Base-by-base conservation (phyloP, 1,140 invertebrate species). In the Sitophilus oryzae region DNA sequence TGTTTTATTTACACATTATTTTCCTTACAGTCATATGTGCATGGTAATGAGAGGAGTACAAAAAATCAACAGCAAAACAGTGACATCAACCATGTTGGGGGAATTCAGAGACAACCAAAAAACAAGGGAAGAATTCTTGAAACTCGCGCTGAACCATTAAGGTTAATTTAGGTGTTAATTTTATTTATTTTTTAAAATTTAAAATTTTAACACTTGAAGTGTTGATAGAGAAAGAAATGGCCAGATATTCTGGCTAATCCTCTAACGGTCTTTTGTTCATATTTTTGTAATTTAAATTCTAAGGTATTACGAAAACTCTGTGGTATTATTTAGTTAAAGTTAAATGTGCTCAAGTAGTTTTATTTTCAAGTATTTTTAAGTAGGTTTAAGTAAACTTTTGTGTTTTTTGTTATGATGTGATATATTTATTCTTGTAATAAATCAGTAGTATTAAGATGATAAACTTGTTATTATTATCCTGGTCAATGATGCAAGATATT, bases 21-120 rank as follows among this genome's bases (percentile, higher is more conserved):
- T 36, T 67, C 45, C 64, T 79, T 82, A 34, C 77, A 98, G 94
- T 20, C 96, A 98, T 75, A 98, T 99, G 96, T 99, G 96, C 71
- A 99, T 99, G 96, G 94, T 99, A 14, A 99, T 99, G 96, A 74
- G 96, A 56, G 97, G 97, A 9, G 96, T 99, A 0, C 96, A 99
- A 76, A 99, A 99, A 76, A 91, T 97, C 61, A 98, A 97, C 79
- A 95, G 93, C 73, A 96, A 96, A 78, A 98, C 97, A 0, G 88
- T 97, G 1, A 99, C 96, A 0, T 97, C 93, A 37, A 96, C 94
- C n/a, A 99, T 99, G 96, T 76, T 99, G 45, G 97, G 97, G 11
- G 93, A 94, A 0, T 99, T 99, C 78, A 79, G 96, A 49, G 95
- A 99, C 65, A 95, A 99, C 76, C 90, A 93, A 0, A 98, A 99